Evolutionary conservation across 2,888 invertebrate genomes (phyloP), one percentile per base, ranked within the genome.

Genomic region (Drosophila limbata): DNA sequence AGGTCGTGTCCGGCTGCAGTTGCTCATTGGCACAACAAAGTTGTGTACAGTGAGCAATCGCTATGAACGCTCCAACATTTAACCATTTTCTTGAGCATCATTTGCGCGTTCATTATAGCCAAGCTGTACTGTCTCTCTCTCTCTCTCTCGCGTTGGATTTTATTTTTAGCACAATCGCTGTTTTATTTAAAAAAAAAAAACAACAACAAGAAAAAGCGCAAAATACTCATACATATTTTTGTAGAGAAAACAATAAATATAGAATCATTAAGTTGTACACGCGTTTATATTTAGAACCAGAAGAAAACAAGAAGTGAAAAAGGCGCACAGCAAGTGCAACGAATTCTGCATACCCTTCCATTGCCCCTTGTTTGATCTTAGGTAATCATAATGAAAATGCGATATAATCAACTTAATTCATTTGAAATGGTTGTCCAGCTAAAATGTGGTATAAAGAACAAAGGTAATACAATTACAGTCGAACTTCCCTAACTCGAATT

Each of bases 221-320:
- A 90, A 90, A 90, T 87, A 81, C 89, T 81, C 84, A 69, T 74
- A 90, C 88, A 89, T 90, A 88, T 89, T 83, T 84, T 88, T 76
- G 89, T 90, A 88, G 84, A 90, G 89, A 87, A 87, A 87, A 89
- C 86, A 89, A 89, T 89, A 89, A 89, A 89, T 90, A 90, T 89
- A 89, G 88, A 89, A 88, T 90, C 89, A 90, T 90, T 90, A 88
- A 90, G 84, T 89, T 90, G 86, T 88, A 88, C 85, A 85, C 79
- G 84, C 71, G 78, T 80, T 86, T 90, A 90, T 86, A 89, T 90
- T 86, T 90, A 90, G 90, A 76, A 69, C 67, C 67, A 77, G 61
- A 69, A 70, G 71, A 69, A 74, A 69, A 69, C 63, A 61, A 65
- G 62, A 57, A 61, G 28, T 39, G 42, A 51, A 42, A 48, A 10